These are phyloP conservation scores for Sarcophilus harrisii DNA, from an alignment of 2,797 vertebrate species.

Conservation along the genomic window DNA sequence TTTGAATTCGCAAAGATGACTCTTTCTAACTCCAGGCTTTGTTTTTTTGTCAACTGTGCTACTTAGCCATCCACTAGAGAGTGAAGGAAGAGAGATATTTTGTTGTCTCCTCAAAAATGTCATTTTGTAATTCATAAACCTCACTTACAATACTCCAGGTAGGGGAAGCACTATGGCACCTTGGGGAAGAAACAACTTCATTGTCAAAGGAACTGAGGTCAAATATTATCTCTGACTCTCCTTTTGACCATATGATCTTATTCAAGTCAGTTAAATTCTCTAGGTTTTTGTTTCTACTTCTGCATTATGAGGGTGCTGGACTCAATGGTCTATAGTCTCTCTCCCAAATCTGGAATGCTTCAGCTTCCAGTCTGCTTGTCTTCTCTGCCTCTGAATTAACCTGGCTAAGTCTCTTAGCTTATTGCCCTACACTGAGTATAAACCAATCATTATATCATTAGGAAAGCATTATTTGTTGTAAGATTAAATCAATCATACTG, in stretches of 20 bases:
- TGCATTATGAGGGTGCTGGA: not conserved
- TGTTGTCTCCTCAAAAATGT: not conserved
- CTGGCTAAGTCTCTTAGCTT: no score
- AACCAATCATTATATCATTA: no score
- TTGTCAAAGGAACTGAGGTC: not conserved
- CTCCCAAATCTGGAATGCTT: not conserved
- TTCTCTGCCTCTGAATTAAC: no score
- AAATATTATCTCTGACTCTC: not conserved
- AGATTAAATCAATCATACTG: no score
- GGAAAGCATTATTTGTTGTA: no score
- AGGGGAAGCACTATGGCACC: not conserved
- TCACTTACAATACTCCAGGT: not conserved
- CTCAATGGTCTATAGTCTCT: not conserved
- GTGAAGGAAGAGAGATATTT: no score
- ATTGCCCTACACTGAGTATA: no score
- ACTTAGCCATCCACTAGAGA: no score
- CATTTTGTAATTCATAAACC: not conserved
- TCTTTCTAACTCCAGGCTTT: not conserved
- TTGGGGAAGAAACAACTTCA: not conserved
- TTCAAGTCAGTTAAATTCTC: not conserved
- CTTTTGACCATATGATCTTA: not conserved
- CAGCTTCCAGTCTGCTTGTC: no score
- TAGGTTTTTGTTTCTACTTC: not conserved
- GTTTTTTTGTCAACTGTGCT: no score
- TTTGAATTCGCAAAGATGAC: not conserved